Percentiles rank a stretch among this genome's conserved stretches.
These are phyloP conservation scores for Periphyllus acericola DNA, from an alignment of 2,888 invertebrate species.

Conservation along the genomic window DNA sequence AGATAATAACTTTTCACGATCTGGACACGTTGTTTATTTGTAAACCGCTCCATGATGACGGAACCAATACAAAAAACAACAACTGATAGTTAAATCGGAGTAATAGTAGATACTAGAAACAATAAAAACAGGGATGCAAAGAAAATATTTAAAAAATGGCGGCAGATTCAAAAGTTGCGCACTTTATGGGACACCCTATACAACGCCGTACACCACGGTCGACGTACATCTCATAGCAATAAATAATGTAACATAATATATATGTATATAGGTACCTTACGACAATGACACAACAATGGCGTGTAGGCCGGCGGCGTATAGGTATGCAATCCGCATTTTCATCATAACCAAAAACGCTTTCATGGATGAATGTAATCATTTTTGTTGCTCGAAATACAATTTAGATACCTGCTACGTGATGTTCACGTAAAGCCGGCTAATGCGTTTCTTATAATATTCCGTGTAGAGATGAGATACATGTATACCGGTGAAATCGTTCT, in stretches of 20 bases:
- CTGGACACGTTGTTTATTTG: too few species aligned
- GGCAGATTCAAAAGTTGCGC: too few species aligned
- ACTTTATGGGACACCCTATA: too few species aligned
- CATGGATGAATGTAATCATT: conserved; percentile 14
- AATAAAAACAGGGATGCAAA: background rate
- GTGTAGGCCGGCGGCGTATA: background rate
- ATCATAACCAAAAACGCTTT: conserved; percentile 18
- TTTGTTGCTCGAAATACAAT: conserved; percentile 27
- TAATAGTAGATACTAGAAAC: conserved; percentile 8
- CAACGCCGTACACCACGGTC: too few species aligned
- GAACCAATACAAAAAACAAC: background rate
- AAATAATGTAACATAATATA: background rate
- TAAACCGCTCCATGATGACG: conserved; percentile 8
- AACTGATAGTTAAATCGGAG: background rate
- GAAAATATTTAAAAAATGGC: conserved; percentile 16
- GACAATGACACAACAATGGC: background rate
- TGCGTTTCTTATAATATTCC: background rate
- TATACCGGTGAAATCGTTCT: conserved; percentile 4
- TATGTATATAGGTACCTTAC: background rate
- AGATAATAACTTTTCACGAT: conserved; percentile 5
- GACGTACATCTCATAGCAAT: too few species aligned
- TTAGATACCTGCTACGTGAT: background rate
- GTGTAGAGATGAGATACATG: background rate
- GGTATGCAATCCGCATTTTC: background rate
- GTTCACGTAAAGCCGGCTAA: conserved; percentile 7